Conservation (phyloP, 1,140 invertebrate genomes). For the Ganaspis sp. region DNA sequence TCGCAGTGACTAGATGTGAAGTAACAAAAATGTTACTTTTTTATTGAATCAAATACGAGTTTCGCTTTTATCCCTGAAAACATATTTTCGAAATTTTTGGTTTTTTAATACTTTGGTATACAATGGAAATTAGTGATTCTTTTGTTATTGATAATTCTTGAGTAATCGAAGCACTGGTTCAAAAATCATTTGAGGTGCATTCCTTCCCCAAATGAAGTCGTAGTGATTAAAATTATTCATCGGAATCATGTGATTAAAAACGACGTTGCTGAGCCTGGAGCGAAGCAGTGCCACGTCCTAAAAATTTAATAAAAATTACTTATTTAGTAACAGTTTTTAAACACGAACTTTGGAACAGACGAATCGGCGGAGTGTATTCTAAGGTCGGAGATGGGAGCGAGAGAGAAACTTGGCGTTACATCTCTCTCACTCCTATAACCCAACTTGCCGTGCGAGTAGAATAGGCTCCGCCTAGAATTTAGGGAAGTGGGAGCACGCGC, state of each 20-base stretch:
- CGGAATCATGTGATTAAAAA: conserved; percentile 63
- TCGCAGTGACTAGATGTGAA: neutral
- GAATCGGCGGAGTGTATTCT: no score
- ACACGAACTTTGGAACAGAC: no score
- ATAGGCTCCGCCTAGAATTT: no score
- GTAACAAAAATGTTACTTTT: neutral
- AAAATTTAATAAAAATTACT: conserved; percentile 40
- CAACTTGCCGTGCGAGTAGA: no score
- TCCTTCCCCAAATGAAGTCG: conserved; percentile 75
- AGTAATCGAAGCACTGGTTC: conserved; percentile 63
- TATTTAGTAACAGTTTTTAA: neutral
- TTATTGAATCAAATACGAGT: neutral
- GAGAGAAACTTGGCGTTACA: no score
- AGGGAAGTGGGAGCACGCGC: no score
- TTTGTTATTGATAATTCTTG: conserved; percentile 58
- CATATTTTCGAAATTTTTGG: neutral
- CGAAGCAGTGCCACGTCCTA: conserved; percentile 70
- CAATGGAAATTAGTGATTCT: neutral
- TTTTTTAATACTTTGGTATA: conserved; percentile 4
- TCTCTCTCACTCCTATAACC: no score
- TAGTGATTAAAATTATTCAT: conserved; percentile 73
- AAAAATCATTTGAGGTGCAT: conserved; percentile 62
- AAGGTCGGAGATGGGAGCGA: no score
- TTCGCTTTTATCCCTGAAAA: neutral
- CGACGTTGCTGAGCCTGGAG: conserved; percentile 63